Evolutionary conservation across 2,888 invertebrate genomes (phyloP), one percentile per base, ranked within the genome.

Genomic region (Cheilosia scutellata): DNA sequence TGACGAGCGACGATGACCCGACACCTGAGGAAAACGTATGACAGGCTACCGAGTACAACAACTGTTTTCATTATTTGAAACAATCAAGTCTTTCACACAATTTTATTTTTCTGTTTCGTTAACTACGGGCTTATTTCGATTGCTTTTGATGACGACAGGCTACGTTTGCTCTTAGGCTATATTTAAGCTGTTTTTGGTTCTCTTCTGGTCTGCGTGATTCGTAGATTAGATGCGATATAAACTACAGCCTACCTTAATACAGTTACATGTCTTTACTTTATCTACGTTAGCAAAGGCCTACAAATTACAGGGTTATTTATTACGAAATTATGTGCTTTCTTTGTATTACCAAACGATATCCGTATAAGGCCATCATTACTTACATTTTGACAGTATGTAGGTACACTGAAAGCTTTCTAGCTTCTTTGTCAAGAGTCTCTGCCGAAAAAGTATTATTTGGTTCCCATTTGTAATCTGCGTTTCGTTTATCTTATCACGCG

Each of bases 401-500:
- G 20, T 37, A 37, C 37, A 37, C 11, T 62, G 51, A 13, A 25
- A 42, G 53, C 42, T 51, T 29, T 53, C 42, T 13, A 44, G 20
- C 5, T 55, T 9, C 16, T 68, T 57, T 42, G 20, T 11, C 6
- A 20, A 25, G 49, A 49, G 33, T 58, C 47, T 13, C 44, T 70
- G 77, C 62, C 47, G 68, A 63, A 77, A 62, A 20, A 40, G 49
- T 31, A 60, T 60, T 49, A 53, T 44, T 70, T 47, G 44, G 57
- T 66, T 40, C 40, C 51, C 60, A 6, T 9, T 42, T 75, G 57
- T 66, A 75, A 68, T 77, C 76, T 70, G 33, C 6, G 13, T 55
- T 78, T 31, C 2, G 40, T 63, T 78, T 70, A 78, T 78, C 78
- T 78, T 78, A 78, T 78, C 70, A 31, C 13, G 27, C 16, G 16